Conservation (phyloP, 2,113 vertebrate species). For the Semnornis frantzii region DNA sequence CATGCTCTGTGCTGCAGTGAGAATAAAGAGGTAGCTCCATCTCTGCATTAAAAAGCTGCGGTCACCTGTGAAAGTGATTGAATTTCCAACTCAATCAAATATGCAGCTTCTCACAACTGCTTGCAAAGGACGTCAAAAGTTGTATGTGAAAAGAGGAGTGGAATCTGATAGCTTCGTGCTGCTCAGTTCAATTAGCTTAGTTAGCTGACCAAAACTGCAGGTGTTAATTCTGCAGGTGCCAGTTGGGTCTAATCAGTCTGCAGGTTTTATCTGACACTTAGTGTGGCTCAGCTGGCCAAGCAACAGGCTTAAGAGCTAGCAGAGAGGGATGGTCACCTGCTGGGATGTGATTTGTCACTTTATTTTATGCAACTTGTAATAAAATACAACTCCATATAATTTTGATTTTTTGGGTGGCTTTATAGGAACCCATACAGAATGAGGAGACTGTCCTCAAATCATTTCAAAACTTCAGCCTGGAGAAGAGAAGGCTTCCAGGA, state of each 20-base stretch:
- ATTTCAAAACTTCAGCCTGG: neutral
- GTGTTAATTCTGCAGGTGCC: constrained; percentile 65
- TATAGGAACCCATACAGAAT: neutral
- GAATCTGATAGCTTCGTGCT: constrained; percentile 36
- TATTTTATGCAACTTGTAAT: constrained; percentile 21
- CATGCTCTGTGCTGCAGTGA: neutral
- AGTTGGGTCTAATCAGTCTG: constrained; percentile 43
- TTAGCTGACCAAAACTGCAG: constrained; percentile 36
- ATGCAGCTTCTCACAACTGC: constrained; percentile 36
- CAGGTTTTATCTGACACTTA: constrained; percentile 46
- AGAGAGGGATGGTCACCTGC: constrained; percentile 46
- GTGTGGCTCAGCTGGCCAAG: constrained; percentile 30
- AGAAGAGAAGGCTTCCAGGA: no score
- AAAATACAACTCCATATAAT: neutral
- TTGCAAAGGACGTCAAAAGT: constrained; percentile 61
- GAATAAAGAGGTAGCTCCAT: constrained; percentile 8
- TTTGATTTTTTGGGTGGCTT: neutral
- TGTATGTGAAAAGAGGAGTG: constrained; percentile 53
- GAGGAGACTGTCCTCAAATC: neutral
- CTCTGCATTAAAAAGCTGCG: constrained; percentile 34
- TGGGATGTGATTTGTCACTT: constrained; percentile 10
- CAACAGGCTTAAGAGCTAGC: neutral
- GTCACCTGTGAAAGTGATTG: constrained; percentile 41
- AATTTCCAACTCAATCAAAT: constrained; percentile 53
- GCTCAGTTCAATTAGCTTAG: constrained; percentile 57